Percentiles rank a stretch among this genome's conserved stretches.
Evolutionary conservation across 37 sponge, comb jelly and placozoan species (phyloP).

Genomic region (Chondrosia reniformis): DNA sequence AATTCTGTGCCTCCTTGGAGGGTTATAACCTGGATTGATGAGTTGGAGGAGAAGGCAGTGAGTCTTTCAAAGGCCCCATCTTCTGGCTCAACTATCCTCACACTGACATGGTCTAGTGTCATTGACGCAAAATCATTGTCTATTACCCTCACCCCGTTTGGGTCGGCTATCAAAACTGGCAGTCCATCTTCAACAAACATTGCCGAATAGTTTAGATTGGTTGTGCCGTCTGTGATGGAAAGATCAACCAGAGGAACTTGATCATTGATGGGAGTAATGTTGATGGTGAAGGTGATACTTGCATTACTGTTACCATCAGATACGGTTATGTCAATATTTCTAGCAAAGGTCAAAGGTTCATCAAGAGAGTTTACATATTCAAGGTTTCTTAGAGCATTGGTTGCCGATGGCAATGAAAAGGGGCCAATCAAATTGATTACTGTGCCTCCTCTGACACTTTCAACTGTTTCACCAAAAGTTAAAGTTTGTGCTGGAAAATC

Average conservation of each 20-base stretch:
- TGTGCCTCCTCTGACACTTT: neutral
- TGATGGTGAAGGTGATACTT: constrained; percentile 1
- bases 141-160: neutral
- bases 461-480: neutral
- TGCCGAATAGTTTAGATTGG: constrained; percentile 4
- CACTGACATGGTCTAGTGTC: constrained; percentile 8
- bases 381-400: neutral
- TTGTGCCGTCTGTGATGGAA: constrained; percentile 5
- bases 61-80: constrained; percentile 32
- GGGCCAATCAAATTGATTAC: constrained; percentile 20
- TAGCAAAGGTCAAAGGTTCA: constrained; percentile 7
- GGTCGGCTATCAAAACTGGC: constrained; percentile 1
- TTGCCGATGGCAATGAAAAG: neutral
- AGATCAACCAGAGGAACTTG: constrained; percentile 42
- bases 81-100: neutral
- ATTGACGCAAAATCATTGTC: constrained; percentile 18
- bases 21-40: neutral
- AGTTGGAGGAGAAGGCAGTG: neutral
- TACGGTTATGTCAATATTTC: constrained; percentile 10
- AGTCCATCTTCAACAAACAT: constrained; percentile 16
- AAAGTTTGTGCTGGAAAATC: neutral
- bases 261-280: constrained; percentile 25
- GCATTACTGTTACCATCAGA: constrained; percentile 40
- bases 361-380: constrained; percentile 32
- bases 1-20: neutral